A percentile compares a stretch with the other conserved stretches of the same genome.
Conservation (phyloP, 2,888 invertebrate species). For the Trilocha varians region DNA sequence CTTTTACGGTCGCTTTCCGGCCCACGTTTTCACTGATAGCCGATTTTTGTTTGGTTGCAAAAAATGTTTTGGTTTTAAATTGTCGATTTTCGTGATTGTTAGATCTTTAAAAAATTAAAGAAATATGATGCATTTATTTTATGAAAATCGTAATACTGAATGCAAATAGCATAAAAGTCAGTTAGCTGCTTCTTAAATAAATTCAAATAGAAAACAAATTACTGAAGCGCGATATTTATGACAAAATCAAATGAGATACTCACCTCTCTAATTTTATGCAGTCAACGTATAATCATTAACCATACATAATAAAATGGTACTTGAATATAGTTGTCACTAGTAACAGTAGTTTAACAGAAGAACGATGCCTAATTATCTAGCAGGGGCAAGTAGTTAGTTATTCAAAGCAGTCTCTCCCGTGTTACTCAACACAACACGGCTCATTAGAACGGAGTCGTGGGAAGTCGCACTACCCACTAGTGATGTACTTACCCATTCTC, state of each 20-base stretch:
- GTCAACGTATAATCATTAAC: too few relatives aligned
- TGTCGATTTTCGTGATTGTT: too few relatives aligned
- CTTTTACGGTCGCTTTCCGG: constrained; percentile 42
- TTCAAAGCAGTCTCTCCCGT: constrained; percentile 33
- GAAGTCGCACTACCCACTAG: constrained; percentile 46
- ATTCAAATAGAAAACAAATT: too few relatives aligned
- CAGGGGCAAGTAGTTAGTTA: constrained; percentile 39
- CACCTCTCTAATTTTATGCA: too few relatives aligned
- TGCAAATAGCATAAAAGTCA: too few relatives aligned
- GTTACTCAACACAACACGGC: constrained; percentile 63
- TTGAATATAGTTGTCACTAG: constrained; percentile 7
- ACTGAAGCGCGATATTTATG: too few relatives aligned
- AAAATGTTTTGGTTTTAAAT: too few relatives aligned
- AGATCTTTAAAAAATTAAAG: too few relatives aligned
- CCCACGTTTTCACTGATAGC: constrained; percentile 22
- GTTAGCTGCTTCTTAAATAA: too few relatives aligned
- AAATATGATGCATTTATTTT: too few relatives aligned
- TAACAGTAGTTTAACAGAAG: constrained; percentile 22
- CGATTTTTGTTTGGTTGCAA: constrained; percentile 10
- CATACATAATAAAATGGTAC: background rate
- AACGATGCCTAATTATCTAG: constrained; percentile 36
- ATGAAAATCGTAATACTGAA: too few relatives aligned
- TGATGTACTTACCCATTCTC: constrained; percentile 17
- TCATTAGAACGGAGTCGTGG: constrained; percentile 68
- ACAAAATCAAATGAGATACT: too few relatives aligned